Conservation (phyloP, 2,797 vertebrate species). For the Pseudochromis fuscus region DNA sequence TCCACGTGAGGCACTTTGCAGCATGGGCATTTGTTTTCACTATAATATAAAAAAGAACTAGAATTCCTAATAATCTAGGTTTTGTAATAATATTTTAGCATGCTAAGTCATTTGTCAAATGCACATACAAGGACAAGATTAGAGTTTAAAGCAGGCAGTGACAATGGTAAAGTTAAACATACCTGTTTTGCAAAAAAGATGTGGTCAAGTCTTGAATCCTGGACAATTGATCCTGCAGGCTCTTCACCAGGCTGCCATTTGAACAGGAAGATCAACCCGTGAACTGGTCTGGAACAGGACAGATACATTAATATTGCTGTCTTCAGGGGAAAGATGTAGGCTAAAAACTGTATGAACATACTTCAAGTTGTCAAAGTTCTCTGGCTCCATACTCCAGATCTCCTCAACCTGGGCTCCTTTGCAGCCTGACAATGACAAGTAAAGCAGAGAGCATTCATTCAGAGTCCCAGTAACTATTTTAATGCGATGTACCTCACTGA, state of each 20-base stretch:
- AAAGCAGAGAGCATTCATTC: background rate
- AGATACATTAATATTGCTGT: background rate
- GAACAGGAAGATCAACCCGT: slow-evolving; percentile 98
- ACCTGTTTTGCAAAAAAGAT: slow-evolving; percentile 99
- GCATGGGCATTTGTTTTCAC: too few species aligned
- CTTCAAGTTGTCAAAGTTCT: slow-evolving; percentile 99
- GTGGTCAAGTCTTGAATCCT: slow-evolving; percentile 96
- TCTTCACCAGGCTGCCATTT: slow-evolving; percentile 99
- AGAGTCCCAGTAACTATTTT: background rate
- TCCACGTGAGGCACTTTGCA: too few species aligned
- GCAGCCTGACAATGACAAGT: slow-evolving; percentile 85
- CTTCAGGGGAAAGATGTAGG: background rate
- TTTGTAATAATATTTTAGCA: too few species aligned
- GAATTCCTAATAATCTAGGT: too few species aligned
- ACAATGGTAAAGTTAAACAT: background rate
- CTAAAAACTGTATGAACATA: slow-evolving; percentile 68
- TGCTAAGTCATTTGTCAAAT: too few species aligned
- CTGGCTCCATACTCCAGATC: slow-evolving; percentile 99
- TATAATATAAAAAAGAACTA: too few species aligned
- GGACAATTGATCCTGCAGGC: slow-evolving; percentile 96
- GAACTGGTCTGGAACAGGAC: slow-evolving; percentile 91
- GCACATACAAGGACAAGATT: too few species aligned
- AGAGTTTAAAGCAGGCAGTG: too few species aligned
- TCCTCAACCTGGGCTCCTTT: slow-evolving; percentile 98
- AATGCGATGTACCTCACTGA: accelerated